Evolutionary conservation across 2,113 vertebrate species (phyloP).

Genomic region (Oryzias woworae): DNA sequence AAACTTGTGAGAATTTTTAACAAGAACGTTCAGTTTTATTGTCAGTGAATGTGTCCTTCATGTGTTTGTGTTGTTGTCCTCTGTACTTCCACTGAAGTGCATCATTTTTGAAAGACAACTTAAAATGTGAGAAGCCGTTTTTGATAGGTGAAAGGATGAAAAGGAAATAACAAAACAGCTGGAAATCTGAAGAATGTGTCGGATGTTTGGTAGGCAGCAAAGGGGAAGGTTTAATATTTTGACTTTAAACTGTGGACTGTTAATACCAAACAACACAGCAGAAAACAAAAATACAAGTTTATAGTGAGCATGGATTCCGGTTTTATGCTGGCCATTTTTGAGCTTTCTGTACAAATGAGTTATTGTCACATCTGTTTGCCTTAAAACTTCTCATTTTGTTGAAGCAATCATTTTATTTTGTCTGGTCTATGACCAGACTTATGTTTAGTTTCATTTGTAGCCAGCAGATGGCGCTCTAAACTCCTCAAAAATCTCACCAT

Average conservation of each 20-base stretch:
- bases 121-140: constrained; percentile 52
- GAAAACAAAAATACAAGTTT: neutral
- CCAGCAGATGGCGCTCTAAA: constrained; percentile 52
- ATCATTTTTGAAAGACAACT: constrained; percentile 19
- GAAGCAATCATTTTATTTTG: neutral
- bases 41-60: constrained; percentile 45
- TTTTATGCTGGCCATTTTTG: neutral
- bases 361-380: constrained; percentile 7
- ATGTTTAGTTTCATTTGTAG: constrained; percentile 18
- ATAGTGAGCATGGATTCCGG: neutral
- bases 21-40: constrained; percentile 39
- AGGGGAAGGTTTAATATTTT: constrained; percentile 1
- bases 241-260: neutral
- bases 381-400: neutral
- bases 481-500: neutral
- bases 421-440: neutral
- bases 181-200: neutral
- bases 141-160: constrained; percentile 10
- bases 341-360: constrained; percentile 12
- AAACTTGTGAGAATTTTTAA: constrained; percentile 18
- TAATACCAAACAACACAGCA: constrained; percentile 12
- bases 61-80: constrained; percentile 28
- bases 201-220: constrained; percentile 10
- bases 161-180: neutral
- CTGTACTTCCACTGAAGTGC: constrained; percentile 16